These are phyloP conservation scores for Rhineura floridana DNA, from an alignment of 2,113 vertebrate species.

Conservation along the genomic window DNA sequence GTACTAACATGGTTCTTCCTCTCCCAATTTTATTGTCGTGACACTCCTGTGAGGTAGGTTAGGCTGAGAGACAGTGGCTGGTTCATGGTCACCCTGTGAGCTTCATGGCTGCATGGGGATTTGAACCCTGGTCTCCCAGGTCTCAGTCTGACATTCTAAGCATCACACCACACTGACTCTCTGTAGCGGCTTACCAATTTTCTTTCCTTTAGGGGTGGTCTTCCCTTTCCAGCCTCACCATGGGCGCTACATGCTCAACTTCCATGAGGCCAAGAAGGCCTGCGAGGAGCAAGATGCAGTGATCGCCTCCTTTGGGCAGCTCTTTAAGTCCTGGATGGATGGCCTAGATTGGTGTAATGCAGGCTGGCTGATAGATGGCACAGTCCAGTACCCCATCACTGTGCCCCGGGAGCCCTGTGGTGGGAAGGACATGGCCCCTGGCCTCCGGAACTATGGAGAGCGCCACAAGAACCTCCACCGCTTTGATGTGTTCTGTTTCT, in stretches of 20 bases:
- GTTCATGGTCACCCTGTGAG: no score
- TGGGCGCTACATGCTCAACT: slow-evolving; percentile 89
- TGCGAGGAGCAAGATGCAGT: slow-evolving; percentile 85
- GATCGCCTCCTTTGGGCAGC: slow-evolving; percentile 89
- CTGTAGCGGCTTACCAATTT: neutral
- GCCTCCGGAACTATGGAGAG: slow-evolving; percentile 87
- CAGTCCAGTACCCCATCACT: slow-evolving; percentile 87
- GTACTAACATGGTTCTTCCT: no score
- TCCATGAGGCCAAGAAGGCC: slow-evolving; percentile 78
- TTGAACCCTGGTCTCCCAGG: no score
- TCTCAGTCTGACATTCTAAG: no score
- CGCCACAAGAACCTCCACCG: slow-evolving; percentile 79
- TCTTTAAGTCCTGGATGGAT: slow-evolving; percentile 87
- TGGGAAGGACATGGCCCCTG: slow-evolving; percentile 78
- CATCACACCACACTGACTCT: neutral
- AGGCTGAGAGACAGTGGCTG: no score
- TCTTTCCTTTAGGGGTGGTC: slow-evolving; percentile 82
- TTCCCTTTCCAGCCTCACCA: slow-evolving; percentile 87
- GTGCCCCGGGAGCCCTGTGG: slow-evolving; percentile 81
- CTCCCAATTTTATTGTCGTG: no score
- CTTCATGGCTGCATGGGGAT: no score
- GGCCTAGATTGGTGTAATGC: slow-evolving; percentile 92
- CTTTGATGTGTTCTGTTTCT: slow-evolving; percentile 93
- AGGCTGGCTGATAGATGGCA: slow-evolving; percentile 87
- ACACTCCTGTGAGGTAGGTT: no score